A percentile compares a stretch with the other conserved stretches of the same genome.
Evolutionary conservation across 2,113 vertebrate genomes (phyloP).

Genomic region (Caretta caretta): DNA sequence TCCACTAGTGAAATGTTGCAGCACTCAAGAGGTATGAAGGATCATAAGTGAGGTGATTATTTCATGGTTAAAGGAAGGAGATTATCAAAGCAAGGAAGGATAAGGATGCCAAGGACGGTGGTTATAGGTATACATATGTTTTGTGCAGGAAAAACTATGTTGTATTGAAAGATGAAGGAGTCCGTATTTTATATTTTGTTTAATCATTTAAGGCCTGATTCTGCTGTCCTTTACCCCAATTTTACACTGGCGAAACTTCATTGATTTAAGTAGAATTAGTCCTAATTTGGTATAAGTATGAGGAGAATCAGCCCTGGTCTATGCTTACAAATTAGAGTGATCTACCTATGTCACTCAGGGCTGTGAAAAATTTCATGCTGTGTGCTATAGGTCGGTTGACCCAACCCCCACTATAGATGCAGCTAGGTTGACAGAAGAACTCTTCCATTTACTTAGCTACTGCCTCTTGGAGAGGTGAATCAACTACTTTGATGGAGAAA

Average conservation of each 20-base stretch:
- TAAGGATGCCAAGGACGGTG: rapidly evolving
- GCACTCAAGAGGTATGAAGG: not conserved
- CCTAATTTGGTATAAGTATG: not conserved
- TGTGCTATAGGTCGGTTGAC: not conserved
- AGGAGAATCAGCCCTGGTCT: not conserved
- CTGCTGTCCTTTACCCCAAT: not conserved
- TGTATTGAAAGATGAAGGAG: not conserved
- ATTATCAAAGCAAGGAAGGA: not conserved
- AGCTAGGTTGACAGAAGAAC: not conserved
- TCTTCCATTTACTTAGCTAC: not conserved
- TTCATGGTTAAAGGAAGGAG: not conserved
- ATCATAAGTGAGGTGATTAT: not conserved
- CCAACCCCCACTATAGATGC: not conserved
- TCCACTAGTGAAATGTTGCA: not conserved
- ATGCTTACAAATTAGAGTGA: not conserved
- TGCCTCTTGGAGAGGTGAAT: not conserved
- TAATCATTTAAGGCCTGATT: rapidly evolving
- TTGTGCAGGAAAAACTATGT: not conserved
- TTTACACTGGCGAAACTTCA: not conserved
- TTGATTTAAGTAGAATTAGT: not conserved
- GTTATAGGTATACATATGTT: not conserved
- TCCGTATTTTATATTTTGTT: not conserved
- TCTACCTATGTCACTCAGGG: not conserved
- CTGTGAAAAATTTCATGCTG: not conserved
- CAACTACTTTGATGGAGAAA: not conserved